Base-by-base conservation (phyloP, 2,888 invertebrate species). In the Netelia inedita region DNA sequence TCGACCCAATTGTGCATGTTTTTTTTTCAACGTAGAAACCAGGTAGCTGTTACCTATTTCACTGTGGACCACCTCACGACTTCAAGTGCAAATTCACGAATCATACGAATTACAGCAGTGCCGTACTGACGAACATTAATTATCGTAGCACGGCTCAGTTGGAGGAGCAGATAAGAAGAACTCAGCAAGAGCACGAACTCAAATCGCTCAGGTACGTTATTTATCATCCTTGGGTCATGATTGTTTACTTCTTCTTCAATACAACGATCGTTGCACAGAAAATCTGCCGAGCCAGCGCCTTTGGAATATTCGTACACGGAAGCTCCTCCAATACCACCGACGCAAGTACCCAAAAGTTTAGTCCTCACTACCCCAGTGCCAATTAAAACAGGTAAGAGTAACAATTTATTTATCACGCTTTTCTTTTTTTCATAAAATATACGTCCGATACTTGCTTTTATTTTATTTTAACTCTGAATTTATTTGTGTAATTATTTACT, bases 1-100 rank as follows among this genome's bases (percentile, higher is more conserved):
- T 46, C 1, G 8, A 46, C 14, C 0, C 11, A 46, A 10, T 46
- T 11, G 2, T 46, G 6, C 14, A 11, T 14, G 6, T 10, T 53
- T 46, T 50, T 72, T 50, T 68, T 2, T 55, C 8, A 53, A 21
- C 21, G 46, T 93, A 97, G 97, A 96, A 96, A 88, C 96, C 97
- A 2, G 98, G 98, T 84, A 97, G 98, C 92, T 98, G 98, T 94
- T 98, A 98, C 93, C 94, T 98, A 87, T 98, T 98, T 94, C 96
- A 97, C 93, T 98, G 98, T 93, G 98, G 98, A 1, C 96, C 97
- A 5, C 96, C 97, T 0, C 97, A 97, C 92, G 97, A 98, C 94
- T 98, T 98, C 94, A 97, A 97, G 91, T 98, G 98, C 94, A 98
- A 98, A 95, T 98, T 98, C 93, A 98, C 98, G 1, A 95, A 96